These are phyloP conservation scores for Lepeophtheirus nordmannii DNA, from an alignment of 2,888 invertebrate genomes.

Conservation along the genomic window DNA sequence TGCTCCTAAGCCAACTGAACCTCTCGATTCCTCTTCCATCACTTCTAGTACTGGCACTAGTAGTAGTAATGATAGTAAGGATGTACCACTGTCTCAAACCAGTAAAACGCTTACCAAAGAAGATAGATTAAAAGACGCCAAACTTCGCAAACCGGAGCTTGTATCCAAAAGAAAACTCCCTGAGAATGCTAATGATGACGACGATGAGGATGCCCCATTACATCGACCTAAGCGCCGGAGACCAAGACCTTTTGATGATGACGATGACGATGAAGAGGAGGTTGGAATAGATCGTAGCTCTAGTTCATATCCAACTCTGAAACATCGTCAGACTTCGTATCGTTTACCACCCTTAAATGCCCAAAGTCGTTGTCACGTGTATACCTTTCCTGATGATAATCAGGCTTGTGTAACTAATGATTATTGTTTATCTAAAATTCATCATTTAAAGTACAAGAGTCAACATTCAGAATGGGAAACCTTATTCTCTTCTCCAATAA, in stretches of 20 bases:
- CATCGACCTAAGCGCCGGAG: not conserved
- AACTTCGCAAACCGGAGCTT: constrained; percentile 3
- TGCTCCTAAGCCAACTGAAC: no score
- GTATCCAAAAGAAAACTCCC: constrained; percentile 1
- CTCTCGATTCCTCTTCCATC: no score
- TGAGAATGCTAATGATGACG: not conserved
- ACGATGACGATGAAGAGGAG: not conserved
- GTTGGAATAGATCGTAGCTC: no score
- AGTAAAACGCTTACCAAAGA: not conserved
- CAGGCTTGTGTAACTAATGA: not conserved
- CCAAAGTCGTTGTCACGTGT: not conserved
- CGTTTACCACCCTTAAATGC: not conserved
- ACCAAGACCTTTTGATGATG: not conserved
- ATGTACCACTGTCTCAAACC: not conserved
- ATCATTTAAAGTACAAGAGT: not conserved
- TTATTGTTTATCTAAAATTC: not conserved
- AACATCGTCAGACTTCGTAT: not conserved
- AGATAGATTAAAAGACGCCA: not conserved
- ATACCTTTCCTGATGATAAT: constrained; percentile 2
- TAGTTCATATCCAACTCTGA: not conserved
- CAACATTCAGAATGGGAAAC: not conserved
- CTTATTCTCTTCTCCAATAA: not conserved
- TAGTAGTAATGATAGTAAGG: not conserved
- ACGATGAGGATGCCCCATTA: not conserved
- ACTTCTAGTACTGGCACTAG: not conserved